Evolutionary conservation across 2,888 invertebrate genomes (phyloP).

Genomic region (Cheilosia soror): DNA sequence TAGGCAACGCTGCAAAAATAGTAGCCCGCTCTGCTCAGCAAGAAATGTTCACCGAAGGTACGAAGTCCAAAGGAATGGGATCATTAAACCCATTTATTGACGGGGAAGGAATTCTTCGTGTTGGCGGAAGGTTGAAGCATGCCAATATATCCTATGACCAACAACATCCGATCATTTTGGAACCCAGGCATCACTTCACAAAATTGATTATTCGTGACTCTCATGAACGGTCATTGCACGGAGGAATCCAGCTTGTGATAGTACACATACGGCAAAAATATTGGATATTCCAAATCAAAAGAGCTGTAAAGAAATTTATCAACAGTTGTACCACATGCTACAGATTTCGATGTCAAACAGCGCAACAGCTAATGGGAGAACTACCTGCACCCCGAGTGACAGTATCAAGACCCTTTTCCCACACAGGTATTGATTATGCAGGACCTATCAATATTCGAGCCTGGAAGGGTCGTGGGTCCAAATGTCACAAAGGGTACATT

Average conservation of each 20-base stretch:
- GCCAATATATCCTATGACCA: not conserved
- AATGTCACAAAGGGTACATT: constrained; percentile 40
- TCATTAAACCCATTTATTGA: constrained; percentile 51
- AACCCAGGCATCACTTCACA: constrained; percentile 29
- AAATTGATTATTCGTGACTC: constrained; percentile 26
- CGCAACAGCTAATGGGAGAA: not conserved
- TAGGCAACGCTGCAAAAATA: not conserved
- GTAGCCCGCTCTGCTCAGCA: not conserved
- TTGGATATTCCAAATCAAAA: constrained; percentile 24
- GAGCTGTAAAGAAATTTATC: constrained; percentile 13
- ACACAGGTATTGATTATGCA: constrained; percentile 29
- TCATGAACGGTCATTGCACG: constrained; percentile 24
- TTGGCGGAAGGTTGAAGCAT: constrained; percentile 49
- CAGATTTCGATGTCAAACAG: constrained; percentile 2
- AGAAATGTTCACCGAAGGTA: not conserved
- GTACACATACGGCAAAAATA: constrained; percentile 17
- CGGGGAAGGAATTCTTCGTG: constrained; percentile 10
- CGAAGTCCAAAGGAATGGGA: constrained; percentile 7
- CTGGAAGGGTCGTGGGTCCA: constrained; percentile 9
- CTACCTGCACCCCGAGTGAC: too few species aligned
- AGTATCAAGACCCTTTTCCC: too few species aligned
- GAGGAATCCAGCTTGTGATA: constrained; percentile 28
- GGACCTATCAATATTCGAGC: constrained; percentile 54
- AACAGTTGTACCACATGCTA: not conserved
- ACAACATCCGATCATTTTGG: constrained; percentile 37